Evolutionary conservation across 2,888 invertebrate species (phyloP).

Genomic region (Nomada goodeniana): DNA sequence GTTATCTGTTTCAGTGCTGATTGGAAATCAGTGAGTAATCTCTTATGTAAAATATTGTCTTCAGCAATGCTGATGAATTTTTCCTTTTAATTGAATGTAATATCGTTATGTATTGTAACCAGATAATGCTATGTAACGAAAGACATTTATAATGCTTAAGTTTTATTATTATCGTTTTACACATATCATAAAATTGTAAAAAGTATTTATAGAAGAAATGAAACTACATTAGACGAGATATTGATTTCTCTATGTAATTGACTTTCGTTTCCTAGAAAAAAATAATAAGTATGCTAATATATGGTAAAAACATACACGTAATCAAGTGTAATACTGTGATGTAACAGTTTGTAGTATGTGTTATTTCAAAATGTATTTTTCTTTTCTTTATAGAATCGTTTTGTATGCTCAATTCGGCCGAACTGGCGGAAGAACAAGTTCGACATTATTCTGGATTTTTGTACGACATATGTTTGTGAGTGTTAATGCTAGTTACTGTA

Average conservation of each 20-base stretch:
- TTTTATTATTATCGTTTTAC: slow-evolving; percentile 56
- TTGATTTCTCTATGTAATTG: slow-evolving; percentile 24
- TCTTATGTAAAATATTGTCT: slow-evolving; percentile 52
- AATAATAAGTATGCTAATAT: slow-evolving; percentile 9
- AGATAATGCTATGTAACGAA: slow-evolving; percentile 28
- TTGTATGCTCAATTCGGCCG: slow-evolving; percentile 64
- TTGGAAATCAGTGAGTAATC: slow-evolving; percentile 8
- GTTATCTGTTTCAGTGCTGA: not conserved
- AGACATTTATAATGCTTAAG: slow-evolving; percentile 32
- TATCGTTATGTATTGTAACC: slow-evolving; percentile 4
- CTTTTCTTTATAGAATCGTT: slow-evolving; percentile 32
- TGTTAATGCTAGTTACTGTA: slow-evolving; percentile 66
- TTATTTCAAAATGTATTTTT: slow-evolving; percentile 39
- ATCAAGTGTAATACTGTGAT: slow-evolving; percentile 50
- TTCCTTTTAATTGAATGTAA: slow-evolving; percentile 31
- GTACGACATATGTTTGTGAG: slow-evolving; percentile 64
- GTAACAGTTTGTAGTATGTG: slow-evolving; percentile 45
- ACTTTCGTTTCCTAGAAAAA: slow-evolving; percentile 13
- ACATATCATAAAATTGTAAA: slow-evolving; percentile 65
- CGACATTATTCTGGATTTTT: slow-evolving; percentile 62
- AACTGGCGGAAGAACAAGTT: slow-evolving; percentile 58
- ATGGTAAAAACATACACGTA: slow-evolving; percentile 60
- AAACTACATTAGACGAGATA: slow-evolving; percentile 34
- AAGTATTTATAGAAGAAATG: slow-evolving; percentile 33
- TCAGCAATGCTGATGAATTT: slow-evolving; percentile 59